Base-by-base conservation (phyloP, 2,888 invertebrate genomes). In the Biston betularia region DNA sequence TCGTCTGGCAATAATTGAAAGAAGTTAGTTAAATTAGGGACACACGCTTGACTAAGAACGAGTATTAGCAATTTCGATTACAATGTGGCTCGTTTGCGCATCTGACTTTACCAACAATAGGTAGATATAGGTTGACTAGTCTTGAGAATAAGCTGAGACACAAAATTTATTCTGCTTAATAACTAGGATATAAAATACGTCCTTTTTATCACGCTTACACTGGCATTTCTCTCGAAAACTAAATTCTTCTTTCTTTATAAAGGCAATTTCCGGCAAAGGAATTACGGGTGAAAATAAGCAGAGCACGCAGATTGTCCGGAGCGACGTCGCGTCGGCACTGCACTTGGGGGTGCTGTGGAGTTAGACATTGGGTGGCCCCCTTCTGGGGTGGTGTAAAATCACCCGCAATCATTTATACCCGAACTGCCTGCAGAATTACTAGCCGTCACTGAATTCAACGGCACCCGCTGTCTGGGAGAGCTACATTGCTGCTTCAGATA, bases 351-450 rank as follows among this genome's bases (percentile, higher is more conserved):
- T 72, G 71, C 78, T 80, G 87, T 81, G 83, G 85, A 83, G 85
- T 85, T 85, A 87, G 87, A 86, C 87, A 82, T 81, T 72, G 83
- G 83, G 81, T 82, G 77, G 78, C 75, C 63, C 63, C 63, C 63
- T 61, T 57, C 69, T 58, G 65, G 89, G 92, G 92, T 87, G 90
- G 89, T 89, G 90, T 88, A 92, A 92, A 92, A 92, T 93, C 93
- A 92, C 93, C 93, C 93, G 87, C 93, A 92, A 93, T 93, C 92
- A 93, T 93, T 93, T 93, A 92, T 93, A 92, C 90, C 92, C 92
- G 89, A 93, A 93, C 92, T 91, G 92, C 92, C 92, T 90, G 89
- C 87, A 83, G 90, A 92, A 92, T 92, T 92, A 92, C 92, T 88
- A 89, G 87, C 89, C 89, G 83, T 89, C 89, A 89, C 91, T 87